Conservation (phyloP, 2,888 invertebrate genomes). For the Quadriops clusia region DNA sequence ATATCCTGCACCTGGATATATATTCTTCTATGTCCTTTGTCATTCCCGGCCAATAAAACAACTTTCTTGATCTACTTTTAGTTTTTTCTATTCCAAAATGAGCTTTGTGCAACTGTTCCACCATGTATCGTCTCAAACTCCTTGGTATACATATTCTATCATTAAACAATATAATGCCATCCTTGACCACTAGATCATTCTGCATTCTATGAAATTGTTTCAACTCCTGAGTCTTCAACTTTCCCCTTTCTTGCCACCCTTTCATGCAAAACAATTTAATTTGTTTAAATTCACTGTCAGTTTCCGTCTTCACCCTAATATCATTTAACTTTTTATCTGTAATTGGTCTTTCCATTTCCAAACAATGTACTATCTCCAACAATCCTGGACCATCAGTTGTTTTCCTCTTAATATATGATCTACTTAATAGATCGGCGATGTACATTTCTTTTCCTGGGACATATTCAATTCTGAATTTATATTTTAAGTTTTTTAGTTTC, state of each 20-base stretch:
- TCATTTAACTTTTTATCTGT: conserved; percentile 5
- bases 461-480: conserved; percentile 17
- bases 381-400: conserved; percentile 8
- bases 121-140: conserved; percentile 3
- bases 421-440: conserved; percentile 16
- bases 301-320: conserved; percentile 5
- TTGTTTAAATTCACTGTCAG: conserved; percentile 7
- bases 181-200: conserved; percentile 9
- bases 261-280: conserved; percentile 7
- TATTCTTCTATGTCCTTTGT: conserved; percentile 8
- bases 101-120: conserved; percentile 10
- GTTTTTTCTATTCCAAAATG: conserved; percentile 12
- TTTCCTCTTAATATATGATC: conserved; percentile 4
- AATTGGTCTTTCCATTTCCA: not conserved
- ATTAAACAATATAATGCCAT: conserved; percentile 8
- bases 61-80: conserved; percentile 9
- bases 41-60: conserved; percentile 12
- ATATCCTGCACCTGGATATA: conserved; percentile 8
- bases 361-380: conserved; percentile 7
- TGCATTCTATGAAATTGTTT: conserved; percentile 9
- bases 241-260: conserved; percentile 9
- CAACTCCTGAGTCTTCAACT: conserved; percentile 5
- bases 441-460: conserved; percentile 16
- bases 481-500: conserved; percentile 2
- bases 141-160: conserved; percentile 10